phyloP scores from a whole-genome alignment of 2,888 invertebrate genomes.

The Limnephilus rhombicus region DNA sequence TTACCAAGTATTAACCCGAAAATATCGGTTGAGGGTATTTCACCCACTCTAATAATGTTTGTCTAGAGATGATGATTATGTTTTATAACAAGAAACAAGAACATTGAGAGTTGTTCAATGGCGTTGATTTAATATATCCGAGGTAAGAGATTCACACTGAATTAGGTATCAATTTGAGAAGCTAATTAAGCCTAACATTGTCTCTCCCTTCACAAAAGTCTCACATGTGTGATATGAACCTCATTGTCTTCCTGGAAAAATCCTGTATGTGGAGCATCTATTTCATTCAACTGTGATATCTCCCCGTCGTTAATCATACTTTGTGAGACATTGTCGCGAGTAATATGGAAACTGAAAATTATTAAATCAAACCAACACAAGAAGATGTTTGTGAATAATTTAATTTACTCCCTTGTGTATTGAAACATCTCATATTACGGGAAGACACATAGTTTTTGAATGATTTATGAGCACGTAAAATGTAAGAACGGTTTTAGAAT shows the following conservation, averaged over 20 bases:
- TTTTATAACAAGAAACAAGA: not conserved
- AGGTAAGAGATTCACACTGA: constrained; percentile 5
- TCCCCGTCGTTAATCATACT: constrained; percentile 55
- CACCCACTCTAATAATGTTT: not conserved
- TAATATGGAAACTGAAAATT: constrained; percentile 42
- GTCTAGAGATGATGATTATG: not conserved
- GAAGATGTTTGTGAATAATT: not conserved
- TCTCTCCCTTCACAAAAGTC: constrained; percentile 10
- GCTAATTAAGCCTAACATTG: not conserved
- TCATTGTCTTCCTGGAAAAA: not conserved
- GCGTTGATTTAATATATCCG: not conserved
- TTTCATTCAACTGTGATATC: constrained; percentile 29
- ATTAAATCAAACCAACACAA: constrained; percentile 46
- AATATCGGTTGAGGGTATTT: not conserved
- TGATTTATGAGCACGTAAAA: not conserved
- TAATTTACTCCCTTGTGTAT: constrained; percentile 12
- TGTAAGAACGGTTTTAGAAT: not conserved
- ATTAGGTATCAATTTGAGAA: constrained; percentile 25
- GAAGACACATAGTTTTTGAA: not conserved
- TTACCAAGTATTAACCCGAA: not conserved
- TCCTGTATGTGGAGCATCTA: not conserved
- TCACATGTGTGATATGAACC: not conserved
- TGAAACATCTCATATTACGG: not conserved
- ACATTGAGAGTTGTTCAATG: not conserved
- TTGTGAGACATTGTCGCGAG: not conserved